phyloP scores from a whole-genome alignment of 2,888 invertebrate species.

The Nasonovia ribisnigri region DNA sequence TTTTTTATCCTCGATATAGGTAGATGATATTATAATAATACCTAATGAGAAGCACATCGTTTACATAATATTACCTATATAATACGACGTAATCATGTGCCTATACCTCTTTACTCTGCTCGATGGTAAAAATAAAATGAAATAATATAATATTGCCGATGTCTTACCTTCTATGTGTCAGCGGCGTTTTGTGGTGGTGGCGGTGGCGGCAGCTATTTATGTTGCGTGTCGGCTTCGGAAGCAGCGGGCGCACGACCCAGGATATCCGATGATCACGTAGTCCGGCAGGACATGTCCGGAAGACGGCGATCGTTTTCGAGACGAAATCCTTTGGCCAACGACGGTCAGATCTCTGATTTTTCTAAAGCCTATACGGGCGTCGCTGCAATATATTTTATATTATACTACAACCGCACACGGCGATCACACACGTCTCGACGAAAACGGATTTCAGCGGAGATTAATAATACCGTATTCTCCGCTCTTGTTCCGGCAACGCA shows the following conservation, averaged over 20 bases:
- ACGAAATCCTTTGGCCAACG: background rate
- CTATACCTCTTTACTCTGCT: background rate
- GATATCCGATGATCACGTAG: background rate
- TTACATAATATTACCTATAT: background rate
- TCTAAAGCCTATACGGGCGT: background rate
- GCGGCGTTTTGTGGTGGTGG: background rate
- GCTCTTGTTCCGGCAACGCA: background rate
- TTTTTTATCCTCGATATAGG: background rate
- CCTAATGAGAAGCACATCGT: background rate
- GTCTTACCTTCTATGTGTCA: slow-evolving; percentile 5
- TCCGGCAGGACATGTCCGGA: background rate
- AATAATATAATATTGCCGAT: background rate
- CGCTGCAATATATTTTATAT: background rate
- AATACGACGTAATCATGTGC: background rate
- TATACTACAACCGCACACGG: background rate
- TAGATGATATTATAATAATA: background rate
- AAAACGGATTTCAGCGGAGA: background rate
- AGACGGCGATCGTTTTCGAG: background rate
- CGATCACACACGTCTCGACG: background rate
- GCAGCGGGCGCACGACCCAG: background rate
- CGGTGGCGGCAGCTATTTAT: background rate
- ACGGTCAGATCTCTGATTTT: background rate
- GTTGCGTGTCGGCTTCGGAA: background rate
- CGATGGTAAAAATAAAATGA: background rate
- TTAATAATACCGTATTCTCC: background rate